A percentile compares a stretch with the other conserved stretches of the same genome.
These are phyloP conservation scores for Habroteleia sp. DNA, from an alignment of 2,888 invertebrate species.

Conservation along the genomic window DNA sequence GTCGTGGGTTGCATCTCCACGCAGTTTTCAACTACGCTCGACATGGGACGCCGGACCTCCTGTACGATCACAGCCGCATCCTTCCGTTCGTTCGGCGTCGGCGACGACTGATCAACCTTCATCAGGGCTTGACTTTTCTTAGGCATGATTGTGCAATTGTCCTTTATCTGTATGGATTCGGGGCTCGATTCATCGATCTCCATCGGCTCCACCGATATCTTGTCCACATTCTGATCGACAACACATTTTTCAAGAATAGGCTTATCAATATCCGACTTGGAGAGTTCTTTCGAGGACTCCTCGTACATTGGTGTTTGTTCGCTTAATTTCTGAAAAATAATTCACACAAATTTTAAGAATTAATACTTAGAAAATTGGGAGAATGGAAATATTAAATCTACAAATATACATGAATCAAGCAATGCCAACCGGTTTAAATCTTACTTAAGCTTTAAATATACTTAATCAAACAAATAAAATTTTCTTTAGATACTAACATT, in stretches of 20 bases:
- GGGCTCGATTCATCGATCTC: constrained; percentile 54
- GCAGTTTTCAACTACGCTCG: background rate
- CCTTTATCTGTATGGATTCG: constrained; percentile 56
- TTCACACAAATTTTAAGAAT: background rate
- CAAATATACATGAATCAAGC: too few species aligned
- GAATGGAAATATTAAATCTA: too few species aligned
- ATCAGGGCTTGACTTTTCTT: constrained; percentile 43
- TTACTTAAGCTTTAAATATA: too few species aligned
- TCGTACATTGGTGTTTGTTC: background rate
- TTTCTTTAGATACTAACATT: background rate
- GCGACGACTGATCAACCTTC: constrained; percentile 62
- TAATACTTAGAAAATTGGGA: too few species aligned
- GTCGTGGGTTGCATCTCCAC: constrained; percentile 68
- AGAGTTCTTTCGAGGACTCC: background rate
- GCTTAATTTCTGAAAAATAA: constrained; percentile 11
- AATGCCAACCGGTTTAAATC: too few species aligned
- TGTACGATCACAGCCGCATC: constrained; percentile 11
- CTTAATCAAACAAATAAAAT: too few species aligned
- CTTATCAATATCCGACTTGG: constrained; percentile 11
- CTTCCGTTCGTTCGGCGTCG: constrained; percentile 41
- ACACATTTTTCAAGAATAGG: constrained; percentile 12
- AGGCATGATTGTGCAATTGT: constrained; percentile 47
- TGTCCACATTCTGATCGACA: constrained; percentile 39
- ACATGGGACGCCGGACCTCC: background rate
- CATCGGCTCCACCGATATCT: constrained; percentile 52